Evolutionary conservation across 2,113 vertebrate genomes (phyloP), one percentile per base, ranked within the genome.

Genomic region (Oplegnathus fasciatus): DNA sequence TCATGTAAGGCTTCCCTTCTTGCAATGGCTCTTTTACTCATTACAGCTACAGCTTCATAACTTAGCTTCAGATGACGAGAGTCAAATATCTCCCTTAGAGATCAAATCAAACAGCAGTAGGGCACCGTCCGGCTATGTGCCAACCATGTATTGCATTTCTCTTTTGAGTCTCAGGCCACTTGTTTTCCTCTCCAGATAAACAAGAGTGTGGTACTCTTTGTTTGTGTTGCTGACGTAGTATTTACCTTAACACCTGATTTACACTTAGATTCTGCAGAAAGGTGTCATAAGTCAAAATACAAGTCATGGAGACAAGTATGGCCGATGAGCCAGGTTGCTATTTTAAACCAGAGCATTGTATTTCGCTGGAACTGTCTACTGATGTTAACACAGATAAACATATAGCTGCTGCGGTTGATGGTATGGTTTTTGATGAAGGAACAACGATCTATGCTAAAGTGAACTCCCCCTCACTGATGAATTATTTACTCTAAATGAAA

Each of bases 1-100:
- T 67, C 78, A 30, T 8, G 32, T 13, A 46, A n/a, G 80, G 61
- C 73, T 11, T 68, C 50, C 61, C 70, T 32, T 79, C 74, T 52
- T 62, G 40, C 61, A 60, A n/a, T n/a, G 4, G 34, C 72, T 44
- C 71, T 58, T 55, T 2, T n/a, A 64, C 66, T 68, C 24, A 50
- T 70, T n/a, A 6, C 55, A 46, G 40, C 34, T 30, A 22, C 52
- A 64, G 54, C 30, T 66, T 64, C 22, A 77, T 69, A 61, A 57
- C 34, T 55, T 32, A 4, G 28, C 60, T 73, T 78, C 75, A 78
- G 55, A 74, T 26, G 28, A 64, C 24, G 61, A 48, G n/a, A 57
- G 65, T 76, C 72, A 57, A 77, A 78, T 54, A 5, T 24, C 71
- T 57, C 54, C 64, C 55, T 64, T 62, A 22, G 26, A 24, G 48